Conservation (phyloP, 2,113 vertebrate genomes). For the Ceuthmochares aereus region DNA sequence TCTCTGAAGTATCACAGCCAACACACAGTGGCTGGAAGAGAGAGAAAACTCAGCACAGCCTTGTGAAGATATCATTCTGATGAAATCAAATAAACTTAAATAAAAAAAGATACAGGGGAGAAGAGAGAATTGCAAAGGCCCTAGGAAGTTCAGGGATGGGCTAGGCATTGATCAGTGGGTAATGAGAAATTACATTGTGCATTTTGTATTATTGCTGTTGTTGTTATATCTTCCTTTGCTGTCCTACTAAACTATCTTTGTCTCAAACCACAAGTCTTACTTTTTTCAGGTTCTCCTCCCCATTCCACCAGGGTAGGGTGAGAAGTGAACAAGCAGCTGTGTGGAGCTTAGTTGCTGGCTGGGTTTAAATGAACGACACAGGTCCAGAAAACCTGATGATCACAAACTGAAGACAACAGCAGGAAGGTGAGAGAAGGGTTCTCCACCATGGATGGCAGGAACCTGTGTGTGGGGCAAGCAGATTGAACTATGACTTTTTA, state of each 20-base stretch:
- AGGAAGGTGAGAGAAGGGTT: slow-evolving; percentile 6
- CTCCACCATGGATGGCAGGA: not conserved
- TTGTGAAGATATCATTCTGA: not conserved
- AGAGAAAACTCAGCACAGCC: not conserved
- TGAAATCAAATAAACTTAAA: not conserved
- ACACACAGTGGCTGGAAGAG: not conserved
- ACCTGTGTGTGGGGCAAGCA: not conserved
- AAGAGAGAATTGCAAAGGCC: not conserved
- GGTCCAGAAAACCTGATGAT: not conserved
- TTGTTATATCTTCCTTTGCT: too few relatives aligned
- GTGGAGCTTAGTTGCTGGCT: too few relatives aligned
- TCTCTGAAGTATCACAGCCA: not conserved
- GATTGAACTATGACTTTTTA: not conserved
- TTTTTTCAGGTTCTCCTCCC: too few relatives aligned
- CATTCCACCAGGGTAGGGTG: too few relatives aligned
- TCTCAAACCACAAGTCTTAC: too few relatives aligned
- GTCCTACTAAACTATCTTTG: too few relatives aligned
- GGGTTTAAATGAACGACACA: too few relatives aligned
- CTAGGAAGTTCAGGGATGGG: not conserved
- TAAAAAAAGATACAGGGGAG: not conserved
- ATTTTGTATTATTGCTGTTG: too few relatives aligned
- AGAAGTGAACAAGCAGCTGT: too few relatives aligned
- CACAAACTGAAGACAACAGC: not conserved
- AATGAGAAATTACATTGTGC: too few relatives aligned
- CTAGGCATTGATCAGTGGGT: too few relatives aligned